Evolutionary conservation across 2,113 vertebrate genomes (phyloP), one percentile per base, ranked within the genome.

Genomic region (Bubo bubo): DNA sequence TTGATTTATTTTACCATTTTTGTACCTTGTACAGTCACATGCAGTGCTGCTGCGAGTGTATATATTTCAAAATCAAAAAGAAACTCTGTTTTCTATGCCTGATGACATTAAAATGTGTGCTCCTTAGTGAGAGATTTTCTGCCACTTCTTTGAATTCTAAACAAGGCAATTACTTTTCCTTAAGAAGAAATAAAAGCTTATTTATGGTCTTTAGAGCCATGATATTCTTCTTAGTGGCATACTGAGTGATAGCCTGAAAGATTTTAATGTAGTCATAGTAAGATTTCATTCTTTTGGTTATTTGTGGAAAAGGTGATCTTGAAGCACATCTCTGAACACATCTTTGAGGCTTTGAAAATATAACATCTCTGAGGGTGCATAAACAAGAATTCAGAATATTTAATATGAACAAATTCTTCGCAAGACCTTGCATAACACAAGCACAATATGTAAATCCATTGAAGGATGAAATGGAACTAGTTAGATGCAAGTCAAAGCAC

Each of bases 401-500:
- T 82, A 75, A 72, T 87, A 64, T 10, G 28, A 92, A 93, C 41
- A 94, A 85, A 76, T 84, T 67, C 50, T 56, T 87, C 58, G 53
- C 56, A 95, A 92, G 63, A 53, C 20, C 28, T 91, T 77, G 64
- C 9, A 35, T 39, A 90, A 87, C 32, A 68, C 8, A 74, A 68
- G 13, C 32, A 66, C 43, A 35, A 47, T 53, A 80, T 5, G 2
- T 30, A 84, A 84, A 82, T 81, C 71, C 32, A 53, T 30, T 72
- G 76, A 94, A 93, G 63, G 58, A 88, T 95, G 77, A 94, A 93
- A 95, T 83, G 47, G 68, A 94, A 76, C 71, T 23, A 82, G n/a
- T 72, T 68, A 77, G 37, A 80, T 71, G 52, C 49, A 96, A 96
- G 47, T 86, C 73, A 79, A 96, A 92, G 24, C n/a, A 76, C 52